These are phyloP conservation scores for Molossus alvarezi DNA, from an alignment of 2,797 vertebrate genomes.

Conservation along the genomic window DNA sequence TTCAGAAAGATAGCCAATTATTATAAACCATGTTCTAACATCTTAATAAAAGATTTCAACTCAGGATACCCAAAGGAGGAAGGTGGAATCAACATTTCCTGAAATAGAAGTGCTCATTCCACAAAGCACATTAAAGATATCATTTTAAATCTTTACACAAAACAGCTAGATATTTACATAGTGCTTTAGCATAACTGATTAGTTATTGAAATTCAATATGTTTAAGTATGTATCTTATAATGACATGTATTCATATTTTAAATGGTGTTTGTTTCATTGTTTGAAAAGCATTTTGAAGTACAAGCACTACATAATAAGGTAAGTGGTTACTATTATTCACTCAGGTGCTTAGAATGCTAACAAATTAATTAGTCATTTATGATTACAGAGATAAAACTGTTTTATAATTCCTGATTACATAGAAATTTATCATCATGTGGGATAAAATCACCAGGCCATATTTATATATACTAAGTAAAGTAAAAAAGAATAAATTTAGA, in stretches of 20 bases:
- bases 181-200: neutral
- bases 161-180: conserved; percentile 8
- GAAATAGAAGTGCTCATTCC: conserved; percentile 53
- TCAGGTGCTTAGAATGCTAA: neutral
- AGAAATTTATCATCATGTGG: neutral
- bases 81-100: neutral
- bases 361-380: neutral
- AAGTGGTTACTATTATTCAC: neutral
- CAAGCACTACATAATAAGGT: neutral
- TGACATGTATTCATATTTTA: neutral
- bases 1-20: neutral
- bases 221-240: neutral
- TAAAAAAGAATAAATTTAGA: conserved; percentile 7
- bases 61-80: neutral
- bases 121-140: neutral
- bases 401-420: neutral
- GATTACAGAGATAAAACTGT: neutral
- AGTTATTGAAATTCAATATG: neutral
- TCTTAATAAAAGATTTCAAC: conserved; percentile 39
- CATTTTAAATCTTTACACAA: neutral
- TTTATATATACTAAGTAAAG: neutral
- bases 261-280: neutral
- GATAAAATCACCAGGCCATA: neutral
- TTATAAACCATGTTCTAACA: conserved; percentile 39
- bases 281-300: neutral